Conservation (phyloP, 2,888 invertebrate genomes). For the Trichogramma evanescens region DNA sequence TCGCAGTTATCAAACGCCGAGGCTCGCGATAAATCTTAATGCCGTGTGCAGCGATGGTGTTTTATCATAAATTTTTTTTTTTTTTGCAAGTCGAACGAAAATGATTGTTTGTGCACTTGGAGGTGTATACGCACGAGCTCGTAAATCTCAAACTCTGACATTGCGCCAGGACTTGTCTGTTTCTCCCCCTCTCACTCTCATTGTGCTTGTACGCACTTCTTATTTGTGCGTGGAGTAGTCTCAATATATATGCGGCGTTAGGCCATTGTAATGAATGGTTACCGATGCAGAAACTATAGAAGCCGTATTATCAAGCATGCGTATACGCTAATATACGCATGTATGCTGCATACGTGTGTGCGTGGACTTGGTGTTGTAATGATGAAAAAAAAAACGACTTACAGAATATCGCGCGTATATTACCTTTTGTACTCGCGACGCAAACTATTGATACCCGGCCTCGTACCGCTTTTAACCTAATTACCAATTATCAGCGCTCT, state of each 20-base stretch:
- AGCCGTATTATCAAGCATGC: too few species aligned
- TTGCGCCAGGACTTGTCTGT: too few species aligned
- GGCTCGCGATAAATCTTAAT: too few species aligned
- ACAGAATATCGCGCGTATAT: conserved; percentile 1
- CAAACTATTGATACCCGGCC: too few species aligned
- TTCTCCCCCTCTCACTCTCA: neutral
- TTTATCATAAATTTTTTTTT: neutral
- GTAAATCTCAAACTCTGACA: neutral
- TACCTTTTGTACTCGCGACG: too few species aligned
- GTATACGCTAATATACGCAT: neutral
- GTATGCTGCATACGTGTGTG: neutral
- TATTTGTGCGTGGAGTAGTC: conserved; percentile 5
- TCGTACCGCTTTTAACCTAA: too few species aligned
- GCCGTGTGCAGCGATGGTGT: too few species aligned
- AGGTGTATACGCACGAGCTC: neutral
- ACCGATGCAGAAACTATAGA: conserved; percentile 15
- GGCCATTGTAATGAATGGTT: conserved; percentile 14
- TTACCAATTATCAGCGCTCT: too few species aligned
- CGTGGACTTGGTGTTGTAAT: conserved; percentile 20
- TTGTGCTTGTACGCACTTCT: neutral
- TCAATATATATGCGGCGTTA: neutral
- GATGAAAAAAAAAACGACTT: neutral
- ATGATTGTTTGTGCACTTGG: neutral
- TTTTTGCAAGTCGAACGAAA: neutral
- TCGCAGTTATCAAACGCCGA: neutral